These are phyloP conservation scores for Himalopsyche kuldschensis DNA, from an alignment of 2,888 invertebrate genomes.

Conservation along the genomic window DNA sequence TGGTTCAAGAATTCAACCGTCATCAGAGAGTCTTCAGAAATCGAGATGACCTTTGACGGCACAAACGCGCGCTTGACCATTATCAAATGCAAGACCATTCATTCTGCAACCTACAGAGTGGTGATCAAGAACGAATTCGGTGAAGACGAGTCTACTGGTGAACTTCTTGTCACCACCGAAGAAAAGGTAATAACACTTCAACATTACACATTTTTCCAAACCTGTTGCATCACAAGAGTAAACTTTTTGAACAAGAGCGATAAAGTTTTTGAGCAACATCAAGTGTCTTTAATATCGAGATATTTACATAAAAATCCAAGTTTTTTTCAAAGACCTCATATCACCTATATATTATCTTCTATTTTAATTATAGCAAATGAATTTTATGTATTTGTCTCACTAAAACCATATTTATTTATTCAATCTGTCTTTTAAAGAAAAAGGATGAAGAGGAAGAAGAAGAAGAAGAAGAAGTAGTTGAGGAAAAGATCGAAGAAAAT, in stretches of 20 bases:
- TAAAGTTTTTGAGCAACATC: no score
- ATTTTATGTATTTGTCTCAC: not conserved
- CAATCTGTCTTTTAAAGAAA: conserved; percentile 50
- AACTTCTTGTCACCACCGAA: conserved; percentile 73
- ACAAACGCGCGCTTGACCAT: conserved; percentile 79
- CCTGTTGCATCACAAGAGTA: no score
- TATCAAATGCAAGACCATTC: conserved; percentile 73
- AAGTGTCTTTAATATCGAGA: no score
- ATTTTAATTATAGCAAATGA: no score
- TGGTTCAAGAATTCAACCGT: conserved; percentile 85
- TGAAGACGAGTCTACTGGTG: conserved; percentile 83
- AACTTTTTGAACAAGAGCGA: no score
- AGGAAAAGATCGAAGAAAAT: conserved; percentile 57
- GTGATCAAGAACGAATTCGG: conserved; percentile 90
- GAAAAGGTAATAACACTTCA: conserved; percentile 60
- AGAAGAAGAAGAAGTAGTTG: not conserved
- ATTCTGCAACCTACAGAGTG: conserved; percentile 80
- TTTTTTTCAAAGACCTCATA: no score
- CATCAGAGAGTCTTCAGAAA: conserved; percentile 75
- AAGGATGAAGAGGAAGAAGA: conserved; percentile 49
- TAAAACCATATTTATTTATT: not conserved
- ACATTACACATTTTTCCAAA: no score
- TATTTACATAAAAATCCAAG: no score
- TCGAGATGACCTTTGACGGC: conserved; percentile 82
- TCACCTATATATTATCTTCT: no score